Conservation (phyloP, 2,113 vertebrate species). For the Centropus bengalensis region DNA sequence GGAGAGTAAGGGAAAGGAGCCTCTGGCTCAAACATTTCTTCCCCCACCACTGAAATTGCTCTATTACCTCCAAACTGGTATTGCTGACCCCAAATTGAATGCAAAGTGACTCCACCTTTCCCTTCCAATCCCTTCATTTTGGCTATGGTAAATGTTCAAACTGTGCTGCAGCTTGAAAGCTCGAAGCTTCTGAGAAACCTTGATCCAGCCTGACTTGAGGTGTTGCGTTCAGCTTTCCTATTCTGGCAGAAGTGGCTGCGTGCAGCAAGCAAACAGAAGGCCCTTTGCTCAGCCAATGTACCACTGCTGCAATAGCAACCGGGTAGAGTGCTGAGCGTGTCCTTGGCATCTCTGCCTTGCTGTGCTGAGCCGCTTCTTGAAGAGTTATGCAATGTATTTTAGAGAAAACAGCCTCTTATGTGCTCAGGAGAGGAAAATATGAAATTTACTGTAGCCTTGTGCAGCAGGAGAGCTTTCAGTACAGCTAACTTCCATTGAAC, state of each 20-base stretch:
- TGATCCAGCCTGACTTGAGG: neutral
- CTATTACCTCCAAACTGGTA: neutral
- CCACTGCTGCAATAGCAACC: neutral
- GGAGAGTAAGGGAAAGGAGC: neutral
- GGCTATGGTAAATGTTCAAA: neutral
- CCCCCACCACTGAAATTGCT: fast-evolving
- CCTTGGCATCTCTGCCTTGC: neutral
- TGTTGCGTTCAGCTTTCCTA: neutral
- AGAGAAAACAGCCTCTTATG: neutral
- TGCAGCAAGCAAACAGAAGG: neutral
- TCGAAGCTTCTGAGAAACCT: neutral
- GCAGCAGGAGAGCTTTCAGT: neutral
- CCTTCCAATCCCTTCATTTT: neutral
- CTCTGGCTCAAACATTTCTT: neutral
- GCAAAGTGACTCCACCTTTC: neutral
- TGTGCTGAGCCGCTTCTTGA: neutral
- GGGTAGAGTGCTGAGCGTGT: neutral
- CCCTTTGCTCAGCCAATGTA: neutral
- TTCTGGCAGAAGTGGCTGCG: neutral
- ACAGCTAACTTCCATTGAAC: neutral
- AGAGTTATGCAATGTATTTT: neutral
- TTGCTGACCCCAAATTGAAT: neutral
- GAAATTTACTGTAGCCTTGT: neutral
- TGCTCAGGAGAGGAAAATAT: neutral
- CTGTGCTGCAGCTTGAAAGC: neutral